Evolutionary conservation across 2,888 invertebrate genomes (phyloP), one percentile per base, ranked within the genome.

Genomic region (Linnaemya tessellans): DNA sequence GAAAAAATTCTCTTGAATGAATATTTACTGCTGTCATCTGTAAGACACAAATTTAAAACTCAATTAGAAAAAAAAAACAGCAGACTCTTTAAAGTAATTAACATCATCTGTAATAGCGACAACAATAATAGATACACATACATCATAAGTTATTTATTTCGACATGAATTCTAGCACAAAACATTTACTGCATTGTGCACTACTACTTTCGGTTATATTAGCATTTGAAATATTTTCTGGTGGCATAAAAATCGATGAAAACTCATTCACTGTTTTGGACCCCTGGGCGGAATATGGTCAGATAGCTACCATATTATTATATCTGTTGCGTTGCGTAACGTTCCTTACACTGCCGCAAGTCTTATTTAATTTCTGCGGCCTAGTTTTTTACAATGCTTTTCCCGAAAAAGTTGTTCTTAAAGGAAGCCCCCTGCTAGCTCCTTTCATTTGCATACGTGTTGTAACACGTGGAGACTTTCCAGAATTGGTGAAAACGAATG

Each of bases 381-480:
- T 98, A 86, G 95, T 96, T 80, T 94, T 97, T 88, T 98, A 97
- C 93, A 98, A 98, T 93, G 97, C 98, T 87, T 99, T 99, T 92
- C 97, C 98, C 73, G 98, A 98, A 88, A 97, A 97, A 93, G 97
- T 98, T 3, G 94, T 95, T 87, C 93, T 97, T 46, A 97, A 97
- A 92, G 97, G 98, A 20, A 97, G 98, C 9, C 98, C 98, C 3
- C 93, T 98, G 46, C 92, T 98, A 87, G 98, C 98, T 67, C 98
- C 98, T 4, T 98, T 98, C 92, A 96, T 99, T 82, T 98, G 98
- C 92, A 96, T 99, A 88, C 95, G 98, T 87, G 96, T 98, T 35
- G 98, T 99, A 9, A 99, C 98, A 0, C 94, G 98, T 82, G 98
- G 99, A 49, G 98, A 98, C 92, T 99, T 96, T 92, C 97, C 98